These are phyloP conservation scores for Linyphia triangularis DNA, from an alignment of 2,888 invertebrate species.

Conservation along the genomic window DNA sequence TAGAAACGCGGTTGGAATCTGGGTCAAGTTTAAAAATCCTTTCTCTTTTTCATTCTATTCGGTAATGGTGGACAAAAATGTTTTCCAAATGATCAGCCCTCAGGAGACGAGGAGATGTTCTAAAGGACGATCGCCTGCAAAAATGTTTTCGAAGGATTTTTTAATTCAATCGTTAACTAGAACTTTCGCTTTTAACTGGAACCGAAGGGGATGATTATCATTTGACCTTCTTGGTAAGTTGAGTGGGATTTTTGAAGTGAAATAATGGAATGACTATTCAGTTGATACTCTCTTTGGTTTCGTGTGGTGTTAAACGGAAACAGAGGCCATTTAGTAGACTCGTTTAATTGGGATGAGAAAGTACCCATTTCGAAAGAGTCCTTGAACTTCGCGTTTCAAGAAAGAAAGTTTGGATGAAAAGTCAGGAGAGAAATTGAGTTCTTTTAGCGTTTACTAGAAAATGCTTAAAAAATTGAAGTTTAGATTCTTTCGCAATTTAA, in stretches of 20 bases:
- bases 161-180: conserved; percentile 2
- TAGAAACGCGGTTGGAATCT: conserved; percentile 54
- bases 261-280: background rate
- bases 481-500: too few species aligned
- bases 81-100: conserved; percentile 26
- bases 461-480: too few species aligned
- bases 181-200: conserved; percentile 56
- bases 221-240: conserved; percentile 24
- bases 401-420: too few species aligned
- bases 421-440: too few species aligned
- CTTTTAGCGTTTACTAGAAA: too few species aligned
- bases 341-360: background rate
- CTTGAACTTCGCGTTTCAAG: conserved; percentile 23
- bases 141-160: conserved; percentile 13
- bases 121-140: conserved; percentile 31
- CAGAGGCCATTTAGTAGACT: background rate
- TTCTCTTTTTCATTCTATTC: conserved; percentile 33
- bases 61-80: conserved; percentile 1
- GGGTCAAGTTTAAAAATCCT: conserved; percentile 71
- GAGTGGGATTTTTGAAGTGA: background rate
- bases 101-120: conserved; percentile 7
- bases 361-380: background rate
- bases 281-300: background rate
- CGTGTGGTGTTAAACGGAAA: background rate
- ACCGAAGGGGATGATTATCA: conserved; percentile 15